These are phyloP conservation scores for Amorpha juglandis DNA, from an alignment of 2,888 invertebrate genomes.

Conservation along the genomic window DNA sequence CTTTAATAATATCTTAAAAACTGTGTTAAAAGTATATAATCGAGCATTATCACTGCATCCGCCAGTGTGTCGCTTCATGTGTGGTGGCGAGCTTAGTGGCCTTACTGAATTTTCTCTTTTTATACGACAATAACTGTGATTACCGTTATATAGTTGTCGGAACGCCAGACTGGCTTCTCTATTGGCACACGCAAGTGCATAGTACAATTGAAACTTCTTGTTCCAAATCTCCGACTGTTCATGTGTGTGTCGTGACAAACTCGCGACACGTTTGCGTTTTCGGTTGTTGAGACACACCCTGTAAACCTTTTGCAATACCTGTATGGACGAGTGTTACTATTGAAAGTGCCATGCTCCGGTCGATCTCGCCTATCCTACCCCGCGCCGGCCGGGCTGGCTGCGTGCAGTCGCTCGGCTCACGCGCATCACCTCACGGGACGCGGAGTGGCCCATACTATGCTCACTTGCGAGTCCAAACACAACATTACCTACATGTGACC, in stretches of 20 bases:
- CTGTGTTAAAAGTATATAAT: slow-evolving; percentile 65
- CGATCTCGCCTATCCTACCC: slow-evolving; percentile 67
- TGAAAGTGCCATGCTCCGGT: slow-evolving; percentile 84
- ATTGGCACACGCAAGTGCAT: slow-evolving; percentile 84
- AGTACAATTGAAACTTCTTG: slow-evolving; percentile 84
- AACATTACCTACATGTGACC: slow-evolving; percentile 61
- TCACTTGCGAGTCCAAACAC: slow-evolving; percentile 69
- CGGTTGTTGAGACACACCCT: slow-evolving; percentile 72
- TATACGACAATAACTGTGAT: slow-evolving; percentile 63
- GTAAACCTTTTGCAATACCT: slow-evolving; percentile 73
- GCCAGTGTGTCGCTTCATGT: slow-evolving; percentile 79
- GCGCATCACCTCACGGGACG: slow-evolving; percentile 58
- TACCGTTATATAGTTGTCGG: slow-evolving; percentile 71
- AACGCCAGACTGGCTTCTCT: slow-evolving; percentile 78
- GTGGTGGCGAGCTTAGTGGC: slow-evolving; percentile 79
- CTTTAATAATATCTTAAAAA: slow-evolving; percentile 74
- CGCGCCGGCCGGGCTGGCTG: slow-evolving; percentile 52
- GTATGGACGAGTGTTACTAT: slow-evolving; percentile 73
- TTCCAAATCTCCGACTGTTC: slow-evolving; percentile 84
- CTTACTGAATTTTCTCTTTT: slow-evolving; percentile 82
- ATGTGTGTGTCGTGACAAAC: slow-evolving; percentile 78
- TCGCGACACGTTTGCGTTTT: slow-evolving; percentile 81
- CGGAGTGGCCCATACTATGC: slow-evolving; percentile 67
- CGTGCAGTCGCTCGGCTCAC: too few species aligned
- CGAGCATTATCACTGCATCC: slow-evolving; percentile 72